phyloP scores from a whole-genome alignment of 2,113 vertebrate genomes.

The Lethenteron camtschaticum region DNA sequence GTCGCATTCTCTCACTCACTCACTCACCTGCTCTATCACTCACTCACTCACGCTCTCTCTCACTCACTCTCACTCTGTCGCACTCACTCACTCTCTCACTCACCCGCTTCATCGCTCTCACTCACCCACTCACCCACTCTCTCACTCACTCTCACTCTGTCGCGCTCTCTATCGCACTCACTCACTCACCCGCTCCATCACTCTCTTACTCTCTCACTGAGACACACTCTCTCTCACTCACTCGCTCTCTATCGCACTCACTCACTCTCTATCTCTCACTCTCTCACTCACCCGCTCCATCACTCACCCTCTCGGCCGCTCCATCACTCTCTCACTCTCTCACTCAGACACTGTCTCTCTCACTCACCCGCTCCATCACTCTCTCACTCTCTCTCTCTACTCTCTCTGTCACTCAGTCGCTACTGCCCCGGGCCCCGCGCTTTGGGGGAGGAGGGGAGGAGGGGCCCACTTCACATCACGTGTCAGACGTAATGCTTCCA shows the following conservation, averaged over 20 bases:
- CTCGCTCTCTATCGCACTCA: not conserved
- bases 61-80: not conserved
- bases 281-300: not conserved
- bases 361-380: not conserved
- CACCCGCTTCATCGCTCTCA: not conserved
- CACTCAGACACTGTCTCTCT: not conserved
- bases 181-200: not conserved
- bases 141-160: not conserved
- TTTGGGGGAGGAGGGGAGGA: too few species aligned
- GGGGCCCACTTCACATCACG: too few species aligned
- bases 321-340: not conserved
- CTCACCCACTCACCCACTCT: not conserved
- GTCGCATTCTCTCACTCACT: not conserved
- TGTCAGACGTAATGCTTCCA: too few species aligned
- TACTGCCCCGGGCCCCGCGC: too few species aligned
- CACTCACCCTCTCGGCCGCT: not conserved
- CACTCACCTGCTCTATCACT: too few species aligned
- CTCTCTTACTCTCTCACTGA: not conserved
- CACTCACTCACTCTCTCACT: not conserved
- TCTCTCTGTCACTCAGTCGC: too few species aligned
- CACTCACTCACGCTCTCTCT: not conserved
- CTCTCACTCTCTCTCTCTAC: not conserved
- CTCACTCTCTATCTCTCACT: not conserved
- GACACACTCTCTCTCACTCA: not conserved
- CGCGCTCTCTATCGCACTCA: not conserved